These are phyloP conservation scores for Amphiprion clarkii DNA, from an alignment of 2,797 vertebrate genomes.

Conservation along the genomic window DNA sequence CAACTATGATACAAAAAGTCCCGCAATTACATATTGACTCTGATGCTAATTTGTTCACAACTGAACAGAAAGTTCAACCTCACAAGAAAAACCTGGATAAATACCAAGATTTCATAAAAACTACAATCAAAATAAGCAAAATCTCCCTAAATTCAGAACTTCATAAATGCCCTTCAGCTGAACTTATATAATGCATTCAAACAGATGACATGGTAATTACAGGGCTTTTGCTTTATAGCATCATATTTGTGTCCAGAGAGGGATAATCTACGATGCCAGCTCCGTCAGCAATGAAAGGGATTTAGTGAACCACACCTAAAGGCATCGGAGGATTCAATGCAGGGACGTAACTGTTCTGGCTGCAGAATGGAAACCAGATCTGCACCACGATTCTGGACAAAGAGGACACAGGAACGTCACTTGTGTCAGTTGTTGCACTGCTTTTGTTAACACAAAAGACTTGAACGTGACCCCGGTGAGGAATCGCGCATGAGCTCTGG, in stretches of 20 bases:
- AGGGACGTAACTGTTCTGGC: not conserved
- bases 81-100: not conserved
- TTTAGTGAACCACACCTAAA: slow-evolving; percentile 19
- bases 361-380: slow-evolving; percentile 14
- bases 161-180: not conserved
- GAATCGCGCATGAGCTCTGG: not conserved
- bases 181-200: not conserved
- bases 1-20: too few relatives aligned
- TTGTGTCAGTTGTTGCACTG: not conserved
- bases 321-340: not conserved
- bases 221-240: not conserved
- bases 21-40: too few relatives aligned
- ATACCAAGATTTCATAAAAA: not conserved
- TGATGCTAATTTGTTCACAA: not conserved
- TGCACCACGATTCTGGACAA: slow-evolving; percentile 1
- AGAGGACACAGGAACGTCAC: not conserved
- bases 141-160: not conserved
- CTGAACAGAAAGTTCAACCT: not conserved
- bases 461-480: not conserved
- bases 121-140: not conserved
- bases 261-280: slow-evolving; percentile 3
- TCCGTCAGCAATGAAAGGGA: slow-evolving; percentile 1
- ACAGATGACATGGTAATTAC: slow-evolving; percentile 9
- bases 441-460: slow-evolving; percentile 15
- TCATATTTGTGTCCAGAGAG: not conserved